Evolutionary conservation across 2,888 invertebrate species (phyloP).

Genomic region (Diaperis boleti): DNA sequence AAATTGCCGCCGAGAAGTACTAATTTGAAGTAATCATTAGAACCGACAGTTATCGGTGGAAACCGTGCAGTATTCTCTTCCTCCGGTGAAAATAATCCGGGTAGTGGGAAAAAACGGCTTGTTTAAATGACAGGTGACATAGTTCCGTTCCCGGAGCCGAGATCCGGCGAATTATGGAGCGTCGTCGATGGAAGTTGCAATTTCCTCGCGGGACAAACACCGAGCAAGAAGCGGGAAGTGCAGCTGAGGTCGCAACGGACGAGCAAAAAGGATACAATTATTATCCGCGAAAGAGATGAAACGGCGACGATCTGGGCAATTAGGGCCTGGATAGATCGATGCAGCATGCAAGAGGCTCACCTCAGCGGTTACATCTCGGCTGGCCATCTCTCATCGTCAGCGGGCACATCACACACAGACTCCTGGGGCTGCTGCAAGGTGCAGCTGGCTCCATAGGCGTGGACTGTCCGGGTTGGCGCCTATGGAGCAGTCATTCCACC

Average conservation of each 20-base stretch:
- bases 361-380: constrained; percentile 56
- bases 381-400: constrained; percentile 61
- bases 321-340: constrained; percentile 39
- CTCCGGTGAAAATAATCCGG: constrained; percentile 6
- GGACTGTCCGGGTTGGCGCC: constrained; percentile 66
- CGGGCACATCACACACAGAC: constrained; percentile 61
- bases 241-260: constrained; percentile 25
- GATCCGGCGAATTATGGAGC: constrained; percentile 16
- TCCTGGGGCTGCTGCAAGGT: constrained; percentile 62
- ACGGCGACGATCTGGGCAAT: constrained; percentile 42
- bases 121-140: constrained; percentile 36
- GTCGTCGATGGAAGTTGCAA: constrained; percentile 28
- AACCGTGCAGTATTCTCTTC: constrained; percentile 14
- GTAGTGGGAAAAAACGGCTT: constrained; percentile 17
- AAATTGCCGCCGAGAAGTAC: background rate
- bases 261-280: constrained; percentile 33
- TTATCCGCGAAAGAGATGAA: constrained; percentile 13
- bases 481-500: constrained; percentile 51
- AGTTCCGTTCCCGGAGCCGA: constrained; percentile 27
- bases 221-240: constrained; percentile 41
- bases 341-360: constrained; percentile 48
- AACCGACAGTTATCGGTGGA: constrained; percentile 11
- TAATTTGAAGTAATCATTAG: constrained; percentile 21
- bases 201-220: constrained; percentile 34
- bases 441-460: constrained; percentile 67